Percentiles rank a stretch among this genome's conserved stretches.
Evolutionary conservation across 2,888 invertebrate species (phyloP).

Genomic region (Galerucella pusilla): DNA sequence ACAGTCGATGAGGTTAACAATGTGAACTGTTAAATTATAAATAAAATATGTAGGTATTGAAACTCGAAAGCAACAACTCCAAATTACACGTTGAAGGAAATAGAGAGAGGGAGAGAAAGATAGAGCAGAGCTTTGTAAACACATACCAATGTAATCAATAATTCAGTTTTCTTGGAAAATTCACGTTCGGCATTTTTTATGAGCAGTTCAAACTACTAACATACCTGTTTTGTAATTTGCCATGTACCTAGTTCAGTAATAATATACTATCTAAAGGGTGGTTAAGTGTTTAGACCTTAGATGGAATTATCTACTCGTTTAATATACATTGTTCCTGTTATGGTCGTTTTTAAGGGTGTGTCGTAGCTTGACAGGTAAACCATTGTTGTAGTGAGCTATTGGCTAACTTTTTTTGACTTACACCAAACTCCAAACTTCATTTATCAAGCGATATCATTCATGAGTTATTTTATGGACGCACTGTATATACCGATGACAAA

Average conservation of each 20-base stretch:
- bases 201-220: conserved; percentile 18
- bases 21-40: conserved; percentile 37
- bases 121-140: conserved; percentile 43
- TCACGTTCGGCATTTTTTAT: conserved; percentile 35
- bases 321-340: conserved; percentile 37
- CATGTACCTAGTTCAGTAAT: conserved; percentile 34
- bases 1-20: conserved; percentile 19
- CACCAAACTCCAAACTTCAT: no score
- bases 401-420: no score
- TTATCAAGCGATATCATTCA: no score
- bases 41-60: conserved; percentile 41
- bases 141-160: conserved; percentile 42
- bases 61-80: conserved; percentile 39
- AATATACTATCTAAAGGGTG: conserved; percentile 27
- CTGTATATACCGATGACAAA: no score
- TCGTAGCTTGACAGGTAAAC: background rate
- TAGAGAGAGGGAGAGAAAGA: conserved; percentile 23
- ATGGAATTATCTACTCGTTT: conserved; percentile 35
- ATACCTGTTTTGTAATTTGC: conserved; percentile 38
- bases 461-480: no score
- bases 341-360: conserved; percentile 13
- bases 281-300: conserved; percentile 35
- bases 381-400: background rate
- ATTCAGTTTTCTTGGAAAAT: conserved; percentile 44
- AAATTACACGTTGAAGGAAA: conserved; percentile 39